A percentile compares a stretch with the other conserved stretches of the same genome.
Conservation (phyloP, 2,797 vertebrate genomes). For the Leuciscus waleckii region DNA sequence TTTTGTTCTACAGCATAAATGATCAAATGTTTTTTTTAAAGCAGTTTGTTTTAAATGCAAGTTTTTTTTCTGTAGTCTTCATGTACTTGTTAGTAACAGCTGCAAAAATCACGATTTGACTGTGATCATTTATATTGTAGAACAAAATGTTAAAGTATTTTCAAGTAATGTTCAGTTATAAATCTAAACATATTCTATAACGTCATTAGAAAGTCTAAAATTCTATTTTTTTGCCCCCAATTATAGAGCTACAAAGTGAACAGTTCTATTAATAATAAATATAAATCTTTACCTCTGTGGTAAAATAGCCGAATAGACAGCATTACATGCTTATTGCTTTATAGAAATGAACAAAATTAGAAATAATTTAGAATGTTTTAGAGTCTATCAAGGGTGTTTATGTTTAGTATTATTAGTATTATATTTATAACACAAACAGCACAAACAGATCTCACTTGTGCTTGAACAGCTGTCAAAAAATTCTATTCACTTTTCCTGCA, state of each 20-base stretch:
- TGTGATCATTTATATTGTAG: not conserved
- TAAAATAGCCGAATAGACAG: not conserved
- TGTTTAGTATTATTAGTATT: not conserved
- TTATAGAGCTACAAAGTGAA: not conserved
- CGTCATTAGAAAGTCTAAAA: not conserved
- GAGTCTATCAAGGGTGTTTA: not conserved
- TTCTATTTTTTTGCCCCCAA: not conserved
- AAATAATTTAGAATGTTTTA: not conserved
- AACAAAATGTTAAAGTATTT: not conserved
- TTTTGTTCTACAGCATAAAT: not conserved
- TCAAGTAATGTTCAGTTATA: not conserved
- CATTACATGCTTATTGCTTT: not conserved
- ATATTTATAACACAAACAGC: not conserved
- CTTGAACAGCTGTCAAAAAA: not conserved
- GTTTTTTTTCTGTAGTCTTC: not conserved
- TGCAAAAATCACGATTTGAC: not conserved
- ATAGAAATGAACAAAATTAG: not conserved
- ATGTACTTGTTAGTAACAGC: not conserved
- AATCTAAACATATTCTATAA: not conserved
- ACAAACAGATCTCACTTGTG: not conserved
- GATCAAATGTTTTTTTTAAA: not conserved
- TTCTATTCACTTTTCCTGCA: not conserved
- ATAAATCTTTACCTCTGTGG: not conserved
- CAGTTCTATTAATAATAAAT: not conserved
- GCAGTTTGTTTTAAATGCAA: not conserved